Evolutionary conservation across 2,113 vertebrate species (phyloP).

Genomic region (Nesoenas mayeri): DNA sequence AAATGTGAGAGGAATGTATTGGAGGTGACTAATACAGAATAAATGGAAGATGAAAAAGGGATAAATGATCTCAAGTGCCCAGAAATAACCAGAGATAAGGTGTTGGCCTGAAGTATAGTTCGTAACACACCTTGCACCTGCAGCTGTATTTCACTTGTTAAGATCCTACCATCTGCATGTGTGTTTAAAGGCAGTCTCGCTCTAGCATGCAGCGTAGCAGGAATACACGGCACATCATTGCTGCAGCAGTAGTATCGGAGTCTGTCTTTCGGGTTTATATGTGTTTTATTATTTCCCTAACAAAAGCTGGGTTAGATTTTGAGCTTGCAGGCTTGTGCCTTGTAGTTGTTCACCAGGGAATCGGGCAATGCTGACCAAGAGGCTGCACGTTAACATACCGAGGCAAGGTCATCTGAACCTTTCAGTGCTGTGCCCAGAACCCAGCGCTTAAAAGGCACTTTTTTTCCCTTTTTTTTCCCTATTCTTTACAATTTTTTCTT

Average conservation of each 20-base stretch:
- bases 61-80: background rate
- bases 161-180: background rate
- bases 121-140: background rate
- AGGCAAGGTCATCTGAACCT: slow-evolving; percentile 5
- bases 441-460: background rate
- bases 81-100: background rate
- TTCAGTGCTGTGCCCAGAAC: background rate
- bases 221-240: background rate
- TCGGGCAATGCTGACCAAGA: background rate
- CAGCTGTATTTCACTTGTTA: background rate
- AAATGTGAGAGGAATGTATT: background rate
- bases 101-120: background rate
- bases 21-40: background rate
- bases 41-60: background rate
- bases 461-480: background rate
- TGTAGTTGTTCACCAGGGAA: background rate
- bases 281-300: slow-evolving; percentile 11
- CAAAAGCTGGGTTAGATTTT: background rate
- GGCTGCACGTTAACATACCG: background rate
- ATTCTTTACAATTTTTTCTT: background rate
- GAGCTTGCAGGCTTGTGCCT: background rate
- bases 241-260: background rate
- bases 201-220: background rate
- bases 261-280: background rate
- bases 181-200: background rate